Conservation (phyloP, 2,888 invertebrate genomes). For the Agonum fuliginosum region DNA sequence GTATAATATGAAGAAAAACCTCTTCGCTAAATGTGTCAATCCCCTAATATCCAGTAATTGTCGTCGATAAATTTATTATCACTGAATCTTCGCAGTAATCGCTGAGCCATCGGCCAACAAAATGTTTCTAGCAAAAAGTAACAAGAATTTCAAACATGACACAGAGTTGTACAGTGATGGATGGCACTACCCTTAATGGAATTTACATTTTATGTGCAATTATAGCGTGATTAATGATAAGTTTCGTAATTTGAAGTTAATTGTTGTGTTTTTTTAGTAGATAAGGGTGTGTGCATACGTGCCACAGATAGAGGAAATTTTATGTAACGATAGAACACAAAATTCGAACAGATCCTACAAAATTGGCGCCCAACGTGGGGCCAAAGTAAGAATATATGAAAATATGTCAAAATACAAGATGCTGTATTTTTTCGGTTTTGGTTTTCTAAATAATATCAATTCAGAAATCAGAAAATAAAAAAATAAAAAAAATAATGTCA, state of each 20-base stretch:
- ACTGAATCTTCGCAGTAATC: constrained; percentile 40
- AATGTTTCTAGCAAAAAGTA: constrained; percentile 1
- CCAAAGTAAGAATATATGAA: no score
- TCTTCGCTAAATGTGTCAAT: constrained; percentile 7
- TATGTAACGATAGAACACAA: no score
- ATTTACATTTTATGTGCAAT: constrained; percentile 53
- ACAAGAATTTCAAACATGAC: neutral
- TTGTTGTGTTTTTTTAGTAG: constrained; percentile 15
- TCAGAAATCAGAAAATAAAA: no score
- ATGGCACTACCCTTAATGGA: constrained; percentile 45
- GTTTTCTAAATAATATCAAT: no score
- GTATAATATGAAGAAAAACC: constrained; percentile 8
- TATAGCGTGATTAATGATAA: constrained; percentile 51
- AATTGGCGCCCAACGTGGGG: no score
- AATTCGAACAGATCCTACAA: no score
- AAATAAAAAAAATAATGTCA: no score
- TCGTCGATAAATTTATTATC: constrained; percentile 35
- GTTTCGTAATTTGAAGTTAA: constrained; percentile 47
- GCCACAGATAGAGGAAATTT: neutral
- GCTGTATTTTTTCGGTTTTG: no score
- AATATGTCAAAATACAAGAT: no score
- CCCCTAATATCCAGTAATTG: constrained; percentile 34
- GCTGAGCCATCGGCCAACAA: neutral
- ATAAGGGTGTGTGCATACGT: constrained; percentile 1
- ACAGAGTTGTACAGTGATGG: constrained; percentile 30